phyloP scores from a whole-genome alignment of 2,888 invertebrate genomes.

The Autographa pulchrina region DNA sequence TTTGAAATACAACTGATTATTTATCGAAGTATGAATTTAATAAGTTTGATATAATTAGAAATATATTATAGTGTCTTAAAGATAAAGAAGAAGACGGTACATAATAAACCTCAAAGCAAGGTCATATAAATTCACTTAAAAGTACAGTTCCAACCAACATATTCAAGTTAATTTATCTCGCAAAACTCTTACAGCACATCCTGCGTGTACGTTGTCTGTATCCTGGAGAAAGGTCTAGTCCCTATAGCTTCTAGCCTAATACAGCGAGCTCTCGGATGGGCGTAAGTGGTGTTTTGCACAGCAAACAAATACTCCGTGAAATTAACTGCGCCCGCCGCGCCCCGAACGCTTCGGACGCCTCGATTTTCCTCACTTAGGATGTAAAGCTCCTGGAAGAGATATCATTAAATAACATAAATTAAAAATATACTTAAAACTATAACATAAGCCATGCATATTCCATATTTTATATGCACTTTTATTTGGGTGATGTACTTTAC shows the following conservation, averaged over 20 bases:
- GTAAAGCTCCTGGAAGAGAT: conserved; percentile 42
- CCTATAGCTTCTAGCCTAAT: conserved; percentile 64
- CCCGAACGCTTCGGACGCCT: conserved; percentile 73
- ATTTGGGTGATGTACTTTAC: too few species aligned
- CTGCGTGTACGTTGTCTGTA: conserved; percentile 51
- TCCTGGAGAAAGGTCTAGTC: conserved; percentile 58
- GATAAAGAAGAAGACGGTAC: conserved; percentile 8
- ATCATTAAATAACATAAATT: not conserved
- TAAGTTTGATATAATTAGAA: too few species aligned
- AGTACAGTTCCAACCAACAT: conserved; percentile 8
- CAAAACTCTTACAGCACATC: conserved; percentile 44
- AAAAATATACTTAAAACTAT: not conserved
- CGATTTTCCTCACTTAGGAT: conserved; percentile 57
- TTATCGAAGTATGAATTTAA: conserved; percentile 12
- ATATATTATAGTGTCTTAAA: conserved; percentile 8
- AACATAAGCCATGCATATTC: too few species aligned
- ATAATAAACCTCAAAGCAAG: not conserved
- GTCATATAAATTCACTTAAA: conserved; percentile 1
- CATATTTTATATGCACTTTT: too few species aligned
- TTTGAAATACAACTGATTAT: conserved; percentile 21
- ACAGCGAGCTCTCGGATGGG: conserved; percentile 66
- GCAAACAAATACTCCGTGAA: conserved; percentile 84
- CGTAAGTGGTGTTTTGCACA: conserved; percentile 76
- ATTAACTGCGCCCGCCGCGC: conserved; percentile 78
- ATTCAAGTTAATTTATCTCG: conserved; percentile 35